Conservation (phyloP, 1,140 invertebrate genomes). For the Mya arenaria region DNA sequence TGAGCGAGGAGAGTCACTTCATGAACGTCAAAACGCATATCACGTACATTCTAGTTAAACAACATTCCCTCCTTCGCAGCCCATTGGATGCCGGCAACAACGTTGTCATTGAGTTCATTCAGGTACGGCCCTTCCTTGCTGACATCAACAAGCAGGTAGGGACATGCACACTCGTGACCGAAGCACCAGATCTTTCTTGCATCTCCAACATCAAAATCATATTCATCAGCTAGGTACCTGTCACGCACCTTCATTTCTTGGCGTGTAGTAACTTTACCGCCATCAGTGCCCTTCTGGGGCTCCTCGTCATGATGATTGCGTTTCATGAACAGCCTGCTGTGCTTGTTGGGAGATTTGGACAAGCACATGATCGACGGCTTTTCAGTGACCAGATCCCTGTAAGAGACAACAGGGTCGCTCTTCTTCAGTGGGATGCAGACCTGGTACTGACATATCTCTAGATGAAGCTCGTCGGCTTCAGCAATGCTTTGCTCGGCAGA, state of each 20-base stretch:
- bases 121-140: conserved; percentile 99
- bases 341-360: conserved; percentile 99
- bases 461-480: conserved; percentile 99
- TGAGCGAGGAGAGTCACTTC: conserved; percentile 99
- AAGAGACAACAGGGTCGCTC: conserved; percentile 99
- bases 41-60: conserved; percentile 99
- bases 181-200: conserved; percentile 99
- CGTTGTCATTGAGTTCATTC: conserved; percentile 96
- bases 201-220: conserved; percentile 98
- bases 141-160: conserved; percentile 98
- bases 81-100: conserved; percentile 99
- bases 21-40: conserved; percentile 98
- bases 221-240: conserved; percentile 96
- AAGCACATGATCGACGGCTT: conserved; percentile 97
- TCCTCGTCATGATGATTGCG: conserved; percentile 97
- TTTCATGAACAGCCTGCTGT: conserved; percentile 99
- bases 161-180: conserved; percentile 98
- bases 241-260: conserved; percentile 98
- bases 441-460: conserved; percentile 99
- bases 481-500: conserved; percentile 99
- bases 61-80: conserved; percentile 99
- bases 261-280: conserved; percentile 95
- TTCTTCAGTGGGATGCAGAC: conserved; percentile 99
- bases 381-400: conserved; percentile 97
- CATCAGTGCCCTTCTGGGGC: conserved; percentile 98